Conservation (phyloP, 2,797 vertebrate genomes). For the Apogon hyalosoma region DNA sequence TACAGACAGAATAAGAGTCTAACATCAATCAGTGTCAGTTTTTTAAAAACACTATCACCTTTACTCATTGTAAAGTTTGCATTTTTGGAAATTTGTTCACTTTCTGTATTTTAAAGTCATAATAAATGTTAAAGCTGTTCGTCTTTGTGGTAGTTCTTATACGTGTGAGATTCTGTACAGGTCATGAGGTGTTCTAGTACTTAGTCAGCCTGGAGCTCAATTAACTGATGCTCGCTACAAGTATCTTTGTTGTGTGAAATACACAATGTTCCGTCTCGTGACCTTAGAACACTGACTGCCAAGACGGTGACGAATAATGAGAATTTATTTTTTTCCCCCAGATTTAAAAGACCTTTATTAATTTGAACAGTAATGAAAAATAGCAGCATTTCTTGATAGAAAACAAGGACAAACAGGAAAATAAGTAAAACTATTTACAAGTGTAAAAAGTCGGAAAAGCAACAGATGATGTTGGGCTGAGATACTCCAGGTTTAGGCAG, state of each 20-base stretch:
- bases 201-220: background rate
- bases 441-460: background rate
- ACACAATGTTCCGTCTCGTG: background rate
- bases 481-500: conserved; percentile 15
- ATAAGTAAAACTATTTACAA: conserved; percentile 60
- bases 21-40: too few species aligned
- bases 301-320: background rate
- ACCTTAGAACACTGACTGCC: background rate
- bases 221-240: conserved; percentile 1
- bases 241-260: conserved; percentile 21
- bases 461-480: background rate
- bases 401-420: conserved; percentile 1
- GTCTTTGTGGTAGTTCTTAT: background rate
- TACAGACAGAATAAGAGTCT: too few species aligned
- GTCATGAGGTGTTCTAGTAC: background rate
- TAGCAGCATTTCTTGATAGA: conserved; percentile 66
- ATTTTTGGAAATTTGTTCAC: conserved; percentile 1
- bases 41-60: background rate
- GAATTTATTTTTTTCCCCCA: background rate
- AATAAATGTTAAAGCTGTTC: conserved; percentile 26
- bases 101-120: conserved; percentile 7
- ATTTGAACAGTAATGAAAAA: conserved; percentile 25
- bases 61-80: conserved; percentile 2
- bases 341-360: conserved; percentile 59
- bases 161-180: background rate